Conservation (phyloP, 1,140 invertebrate genomes). For the Aphaenogaster ashmeadi region DNA sequence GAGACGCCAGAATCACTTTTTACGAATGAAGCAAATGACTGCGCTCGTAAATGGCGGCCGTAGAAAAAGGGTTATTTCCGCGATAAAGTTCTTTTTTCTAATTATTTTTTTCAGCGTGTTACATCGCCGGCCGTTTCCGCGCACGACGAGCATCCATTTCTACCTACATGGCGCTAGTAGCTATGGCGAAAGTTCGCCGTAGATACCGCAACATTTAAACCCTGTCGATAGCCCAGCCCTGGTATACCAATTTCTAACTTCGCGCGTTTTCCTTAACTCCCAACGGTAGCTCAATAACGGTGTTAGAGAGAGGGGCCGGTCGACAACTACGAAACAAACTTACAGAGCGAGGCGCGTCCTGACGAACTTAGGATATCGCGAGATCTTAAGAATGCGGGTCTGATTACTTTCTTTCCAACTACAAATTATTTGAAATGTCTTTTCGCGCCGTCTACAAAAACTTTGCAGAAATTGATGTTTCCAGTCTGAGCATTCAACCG, state of each 20-base stretch:
- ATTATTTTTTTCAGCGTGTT: conserved; percentile 41
- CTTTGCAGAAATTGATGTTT: not conserved
- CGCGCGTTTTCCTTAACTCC: conserved; percentile 56
- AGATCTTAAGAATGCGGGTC: conserved; percentile 61
- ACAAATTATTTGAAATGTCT: conserved; percentile 49
- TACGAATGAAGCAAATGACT: conserved; percentile 62
- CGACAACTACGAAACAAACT: conserved; percentile 59
- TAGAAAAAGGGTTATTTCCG: conserved; percentile 64
- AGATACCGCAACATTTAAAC: conserved; percentile 56
- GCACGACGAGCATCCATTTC: conserved; percentile 44
- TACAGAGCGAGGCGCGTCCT: conserved; percentile 29
- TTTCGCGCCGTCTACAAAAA: conserved; percentile 24
- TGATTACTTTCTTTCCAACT: conserved; percentile 56
- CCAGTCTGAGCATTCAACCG: not conserved
- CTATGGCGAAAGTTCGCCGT: conserved; percentile 31
- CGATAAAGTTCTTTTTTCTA: conserved; percentile 66
- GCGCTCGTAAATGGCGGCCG: conserved; percentile 35
- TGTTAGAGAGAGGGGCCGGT: conserved; percentile 2
- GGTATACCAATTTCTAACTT: conserved; percentile 61
- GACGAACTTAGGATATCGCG: conserved; percentile 51
- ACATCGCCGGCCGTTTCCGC: conserved; percentile 26
- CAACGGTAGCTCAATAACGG: conserved; percentile 56
- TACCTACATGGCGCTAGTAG: not conserved
- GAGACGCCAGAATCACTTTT: conserved; percentile 42
- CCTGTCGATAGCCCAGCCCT: conserved; percentile 32